Evolutionary conservation across 2,113 vertebrate genomes (phyloP), one percentile per base, ranked within the genome.

Genomic region (Otis tarda): DNA sequence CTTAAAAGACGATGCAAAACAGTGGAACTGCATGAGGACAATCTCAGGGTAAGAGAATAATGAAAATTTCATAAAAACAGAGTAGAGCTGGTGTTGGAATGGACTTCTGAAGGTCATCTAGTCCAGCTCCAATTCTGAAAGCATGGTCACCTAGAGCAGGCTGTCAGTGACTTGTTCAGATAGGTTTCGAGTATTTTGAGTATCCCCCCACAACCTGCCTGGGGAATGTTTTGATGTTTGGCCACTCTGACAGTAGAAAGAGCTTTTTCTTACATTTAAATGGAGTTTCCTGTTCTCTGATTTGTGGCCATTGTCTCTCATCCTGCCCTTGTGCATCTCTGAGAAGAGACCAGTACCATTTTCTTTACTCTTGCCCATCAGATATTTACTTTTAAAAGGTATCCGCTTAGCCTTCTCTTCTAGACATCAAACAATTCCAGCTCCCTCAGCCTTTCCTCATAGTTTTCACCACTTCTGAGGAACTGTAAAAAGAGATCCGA

Each of bases 71-170:
- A 27, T 10, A 52, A 73, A 75, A 83, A 20, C 5, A n/a, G 8
- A 47, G 17, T 24, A 80, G 8, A 75, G 7, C 1, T 65, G 14
- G 37, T 18, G 9, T 17, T 43, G 30, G 9, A 90, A 76, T 10
- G 12, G n/a, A 71, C 12, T 67, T 67, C 10, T 41, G 25, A 80
- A 83, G 35, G 73, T 56, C 39, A 28, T 10, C 31, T 41, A 23
- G 33, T 63, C 14, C 47, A 87, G 37, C 4, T 3, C 23, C 20
- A 57, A 10, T 65, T 45, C 10, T 52, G 1, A 12, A 78, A 83
- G 16, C 14, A 67, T 0, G 0, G 20, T 67, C 63, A 83, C 12
- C 8, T 31, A 57, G 3, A 87, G 4, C 6, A 41, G 12, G 6
- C 12, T 45, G 20, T 59, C 25, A 69, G 15, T 9, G 13, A 41